Conservation (phyloP, 2,888 invertebrate genomes). For the Drosophila recens region DNA sequence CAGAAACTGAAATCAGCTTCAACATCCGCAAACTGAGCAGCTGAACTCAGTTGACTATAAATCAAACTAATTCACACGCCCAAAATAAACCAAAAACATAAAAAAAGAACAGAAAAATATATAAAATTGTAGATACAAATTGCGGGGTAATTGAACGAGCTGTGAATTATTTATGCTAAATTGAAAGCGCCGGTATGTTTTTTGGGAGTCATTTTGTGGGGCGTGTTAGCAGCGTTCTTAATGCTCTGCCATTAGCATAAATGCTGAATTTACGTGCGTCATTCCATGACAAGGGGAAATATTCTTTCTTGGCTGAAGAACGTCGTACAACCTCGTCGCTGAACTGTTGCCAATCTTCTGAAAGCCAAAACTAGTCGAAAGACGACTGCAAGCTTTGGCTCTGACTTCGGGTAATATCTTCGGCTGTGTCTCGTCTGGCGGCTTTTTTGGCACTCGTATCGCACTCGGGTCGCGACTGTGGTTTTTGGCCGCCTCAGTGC, state of each 20-base stretch:
- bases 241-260: constrained; percentile 54
- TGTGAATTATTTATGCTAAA: constrained; percentile 65
- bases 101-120: constrained; percentile 9
- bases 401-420: constrained; percentile 20
- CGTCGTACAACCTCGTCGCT: constrained; percentile 32
- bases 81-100: constrained; percentile 46
- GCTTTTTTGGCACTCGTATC: constrained; percentile 35
- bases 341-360: constrained; percentile 47
- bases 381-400: constrained; percentile 4
- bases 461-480: constrained; percentile 26
- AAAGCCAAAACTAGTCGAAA: constrained; percentile 20
- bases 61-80: constrained; percentile 77
- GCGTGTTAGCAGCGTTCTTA: constrained; percentile 47
- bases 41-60: constrained; percentile 33
- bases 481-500: constrained; percentile 44
- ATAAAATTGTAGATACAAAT: constrained; percentile 33
- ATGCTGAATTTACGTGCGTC: constrained; percentile 39
- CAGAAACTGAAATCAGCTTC: constrained; percentile 30
- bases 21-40: constrained; percentile 70
- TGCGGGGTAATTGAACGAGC: constrained; percentile 63
- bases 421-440: constrained; percentile 35
- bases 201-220: constrained; percentile 18
- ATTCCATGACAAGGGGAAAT: constrained; percentile 15
- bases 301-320: neutral
- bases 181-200: constrained; percentile 35